Evolutionary conservation across 2,888 invertebrate species (phyloP).

Genomic region (Mystacides longicornis): DNA sequence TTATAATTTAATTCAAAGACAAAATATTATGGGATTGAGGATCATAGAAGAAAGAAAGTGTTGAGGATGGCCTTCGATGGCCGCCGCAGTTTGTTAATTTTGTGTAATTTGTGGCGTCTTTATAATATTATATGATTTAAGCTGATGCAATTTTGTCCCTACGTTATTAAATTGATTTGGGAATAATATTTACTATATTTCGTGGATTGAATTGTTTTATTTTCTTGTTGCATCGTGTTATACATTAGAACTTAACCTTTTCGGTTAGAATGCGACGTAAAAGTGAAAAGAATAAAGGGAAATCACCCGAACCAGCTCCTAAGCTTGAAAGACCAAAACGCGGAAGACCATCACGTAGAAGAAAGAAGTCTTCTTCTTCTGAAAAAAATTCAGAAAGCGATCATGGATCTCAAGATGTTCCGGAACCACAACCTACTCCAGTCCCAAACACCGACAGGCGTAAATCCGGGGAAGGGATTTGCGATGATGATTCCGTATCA

Average conservation of each 20-base stretch:
- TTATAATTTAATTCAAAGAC: too few species aligned
- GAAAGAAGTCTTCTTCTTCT: slow-evolving; percentile 49
- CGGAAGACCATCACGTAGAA: slow-evolving; percentile 46
- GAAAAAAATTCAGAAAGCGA: slow-evolving; percentile 47
- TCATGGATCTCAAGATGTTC: slow-evolving; percentile 30
- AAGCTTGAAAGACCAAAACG: slow-evolving; percentile 49
- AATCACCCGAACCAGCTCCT: slow-evolving; percentile 57
- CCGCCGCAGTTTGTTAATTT: too few species aligned
- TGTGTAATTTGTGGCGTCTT: too few species aligned
- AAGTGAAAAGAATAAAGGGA: slow-evolving; percentile 61
- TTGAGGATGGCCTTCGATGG: too few species aligned
- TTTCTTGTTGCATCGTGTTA: too few species aligned
- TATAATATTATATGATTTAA: too few species aligned
- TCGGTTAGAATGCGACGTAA: slow-evolving; percentile 61
- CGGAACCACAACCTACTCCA: slow-evolving; percentile 14
- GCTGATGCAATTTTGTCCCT: too few species aligned
- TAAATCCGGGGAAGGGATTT: slow-evolving; percentile 7
- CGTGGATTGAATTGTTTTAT: too few species aligned
- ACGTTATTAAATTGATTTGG: too few species aligned
- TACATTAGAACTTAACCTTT: not conserved
- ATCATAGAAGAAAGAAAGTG: too few species aligned
- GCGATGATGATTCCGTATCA: slow-evolving; percentile 34
- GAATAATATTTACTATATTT: too few species aligned
- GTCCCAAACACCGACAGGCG: not conserved
- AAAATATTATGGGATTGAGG: too few species aligned